Evolutionary conservation across 2,113 vertebrate species (phyloP).

Genomic region (Suricata suricatta): DNA sequence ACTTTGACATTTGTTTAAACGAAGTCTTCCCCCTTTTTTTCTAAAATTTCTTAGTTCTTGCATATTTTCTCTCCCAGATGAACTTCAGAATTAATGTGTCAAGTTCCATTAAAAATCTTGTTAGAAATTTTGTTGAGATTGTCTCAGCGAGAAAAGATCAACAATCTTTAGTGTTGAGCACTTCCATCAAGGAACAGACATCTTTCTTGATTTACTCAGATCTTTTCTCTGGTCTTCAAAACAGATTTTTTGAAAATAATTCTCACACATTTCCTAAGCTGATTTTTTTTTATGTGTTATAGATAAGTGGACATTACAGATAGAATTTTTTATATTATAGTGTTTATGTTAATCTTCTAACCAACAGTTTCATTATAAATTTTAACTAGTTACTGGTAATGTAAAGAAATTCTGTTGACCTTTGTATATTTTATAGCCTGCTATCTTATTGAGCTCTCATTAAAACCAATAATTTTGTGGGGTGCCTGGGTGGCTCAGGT

Average conservation of each 20-base stretch:
- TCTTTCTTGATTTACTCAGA: not conserved
- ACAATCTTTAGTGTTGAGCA: not conserved
- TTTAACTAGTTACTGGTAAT: not conserved
- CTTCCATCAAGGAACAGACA: not conserved
- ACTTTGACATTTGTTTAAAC: not conserved
- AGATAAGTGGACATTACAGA: not conserved
- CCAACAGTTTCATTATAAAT: not conserved
- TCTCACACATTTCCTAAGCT: not conserved
- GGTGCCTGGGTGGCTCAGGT: too few species aligned
- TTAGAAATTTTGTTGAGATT: not conserved
- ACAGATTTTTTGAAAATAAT: not conserved
- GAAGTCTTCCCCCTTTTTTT: not conserved
- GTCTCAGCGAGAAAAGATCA: not conserved
- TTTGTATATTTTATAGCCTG: not conserved
- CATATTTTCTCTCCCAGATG: not conserved
- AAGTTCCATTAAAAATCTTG: not conserved
- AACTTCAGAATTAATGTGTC: not conserved
- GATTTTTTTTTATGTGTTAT: not conserved
- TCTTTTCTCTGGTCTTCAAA: not conserved
- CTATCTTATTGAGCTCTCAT: not conserved
- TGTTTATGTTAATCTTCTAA: not conserved
- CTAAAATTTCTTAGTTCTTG: not conserved
- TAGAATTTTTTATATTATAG: not conserved
- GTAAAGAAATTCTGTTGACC: not conserved
- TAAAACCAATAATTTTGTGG: not conserved